phyloP scores from a whole-genome alignment of 2,888 invertebrate species.

The Alcis repandata region DNA sequence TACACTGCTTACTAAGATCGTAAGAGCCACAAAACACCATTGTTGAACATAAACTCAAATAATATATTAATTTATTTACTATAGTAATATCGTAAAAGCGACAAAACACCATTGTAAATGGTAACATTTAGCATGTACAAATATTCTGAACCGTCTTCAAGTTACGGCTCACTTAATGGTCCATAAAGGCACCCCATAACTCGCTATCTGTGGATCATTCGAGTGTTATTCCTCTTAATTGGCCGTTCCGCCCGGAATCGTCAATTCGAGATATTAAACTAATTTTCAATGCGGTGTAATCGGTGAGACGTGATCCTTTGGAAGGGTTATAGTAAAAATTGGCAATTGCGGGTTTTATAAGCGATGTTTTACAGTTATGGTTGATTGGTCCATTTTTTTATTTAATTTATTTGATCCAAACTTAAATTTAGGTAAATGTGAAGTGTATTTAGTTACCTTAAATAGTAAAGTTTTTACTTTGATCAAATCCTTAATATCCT shows the following conservation, averaged over 20 bases:
- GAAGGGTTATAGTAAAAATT: constrained; percentile 59
- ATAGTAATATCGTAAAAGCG: constrained; percentile 45
- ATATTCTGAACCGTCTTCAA: constrained; percentile 62
- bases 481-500: no score
- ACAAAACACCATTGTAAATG: constrained; percentile 54
- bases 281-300: constrained; percentile 85
- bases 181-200: constrained; percentile 85
- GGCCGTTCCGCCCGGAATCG: constrained; percentile 84
- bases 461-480: no score
- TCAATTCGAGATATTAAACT: constrained; percentile 86
- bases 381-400: neutral
- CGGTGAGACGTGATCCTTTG: constrained; percentile 72
- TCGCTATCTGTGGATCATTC: constrained; percentile 82
- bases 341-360: constrained; percentile 29
- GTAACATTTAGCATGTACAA: constrained; percentile 59
- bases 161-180: constrained; percentile 72
- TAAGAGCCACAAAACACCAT: neutral
- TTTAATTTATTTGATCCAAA: no score
- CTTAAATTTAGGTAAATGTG: no score
- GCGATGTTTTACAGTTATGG: constrained; percentile 17
- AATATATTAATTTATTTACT: neutral
- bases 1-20: no score
- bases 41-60: no score
- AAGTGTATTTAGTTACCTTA: no score
- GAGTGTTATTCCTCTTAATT: constrained; percentile 85